Conservation (phyloP, 1,140 invertebrate species). For the Drosophila nannoptera region DNA sequence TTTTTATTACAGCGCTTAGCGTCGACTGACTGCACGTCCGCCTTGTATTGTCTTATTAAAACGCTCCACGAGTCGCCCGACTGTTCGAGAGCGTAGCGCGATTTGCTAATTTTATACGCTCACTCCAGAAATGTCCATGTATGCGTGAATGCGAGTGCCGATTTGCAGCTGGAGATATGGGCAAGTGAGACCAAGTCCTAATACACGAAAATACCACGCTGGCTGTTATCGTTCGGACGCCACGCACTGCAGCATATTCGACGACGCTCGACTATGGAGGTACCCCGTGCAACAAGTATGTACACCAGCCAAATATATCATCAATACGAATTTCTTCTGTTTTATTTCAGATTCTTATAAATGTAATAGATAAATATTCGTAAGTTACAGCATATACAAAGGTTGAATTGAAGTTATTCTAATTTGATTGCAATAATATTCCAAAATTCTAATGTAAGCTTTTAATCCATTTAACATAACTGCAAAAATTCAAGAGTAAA, state of each 20-base stretch:
- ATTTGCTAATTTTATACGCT: constrained; percentile 41
- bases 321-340: background rate
- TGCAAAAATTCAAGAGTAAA: constrained; percentile 34
- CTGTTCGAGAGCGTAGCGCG: constrained; percentile 36
- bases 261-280: background rate
- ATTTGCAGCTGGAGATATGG: constrained; percentile 35
- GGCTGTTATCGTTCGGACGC: constrained; percentile 1
- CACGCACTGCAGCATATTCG: background rate
- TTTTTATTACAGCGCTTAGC: constrained; percentile 29
- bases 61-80: constrained; percentile 29
- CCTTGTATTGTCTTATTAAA: constrained; percentile 30
- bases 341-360: constrained; percentile 68
- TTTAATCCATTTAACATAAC: background rate
- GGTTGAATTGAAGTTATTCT: constrained; percentile 66
- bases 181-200: constrained; percentile 16
- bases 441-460: constrained; percentile 39
- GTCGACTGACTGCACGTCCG: constrained; percentile 29
- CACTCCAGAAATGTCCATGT: constrained; percentile 26
- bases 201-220: constrained; percentile 7
- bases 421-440: constrained; percentile 76
- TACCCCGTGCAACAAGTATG: background rate
- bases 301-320: background rate
- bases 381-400: constrained; percentile 68
- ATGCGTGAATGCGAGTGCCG: constrained; percentile 11
- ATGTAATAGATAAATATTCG: constrained; percentile 55